Evolutionary conservation across 1,140 invertebrate genomes (phyloP).

Genomic region (Hermetia illucens): DNA sequence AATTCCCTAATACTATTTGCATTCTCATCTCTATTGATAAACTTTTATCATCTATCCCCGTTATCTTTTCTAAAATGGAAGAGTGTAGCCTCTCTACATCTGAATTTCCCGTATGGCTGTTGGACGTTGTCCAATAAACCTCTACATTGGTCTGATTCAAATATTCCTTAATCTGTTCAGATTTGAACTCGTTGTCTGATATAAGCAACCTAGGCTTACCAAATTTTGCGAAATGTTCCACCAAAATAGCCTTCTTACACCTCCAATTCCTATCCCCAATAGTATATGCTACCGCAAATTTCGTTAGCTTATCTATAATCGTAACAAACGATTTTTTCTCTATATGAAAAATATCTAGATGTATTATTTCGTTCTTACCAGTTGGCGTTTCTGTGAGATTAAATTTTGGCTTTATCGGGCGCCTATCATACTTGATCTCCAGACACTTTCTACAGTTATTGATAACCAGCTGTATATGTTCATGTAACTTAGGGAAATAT

Average conservation of each 20-base stretch:
- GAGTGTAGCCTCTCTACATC: too few species aligned
- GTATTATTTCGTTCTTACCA: not conserved
- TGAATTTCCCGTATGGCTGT: too few species aligned
- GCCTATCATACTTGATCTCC: not conserved
- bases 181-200: not conserved
- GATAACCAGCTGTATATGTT: slow-evolving; percentile 2
- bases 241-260: not conserved
- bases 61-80: too few species aligned
- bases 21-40: not conserved
- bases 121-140: too few species aligned
- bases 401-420: slow-evolving; percentile 1
- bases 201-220: not conserved
- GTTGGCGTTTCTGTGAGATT: not conserved
- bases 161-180: not conserved
- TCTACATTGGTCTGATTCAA: not conserved
- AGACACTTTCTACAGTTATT: slow-evolving; percentile 4
- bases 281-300: slow-evolving; percentile 4
- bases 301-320: slow-evolving; percentile 3
- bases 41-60: not conserved
- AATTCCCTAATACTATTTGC: not conserved
- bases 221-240: not conserved
- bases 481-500: not conserved
- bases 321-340: slow-evolving; percentile 3
- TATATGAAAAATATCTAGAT: slow-evolving; percentile 4
- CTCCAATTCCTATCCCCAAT: slow-evolving; percentile 1